Base-by-base conservation (phyloP, 2,797 vertebrate species). In the Ibycter americanus region DNA sequence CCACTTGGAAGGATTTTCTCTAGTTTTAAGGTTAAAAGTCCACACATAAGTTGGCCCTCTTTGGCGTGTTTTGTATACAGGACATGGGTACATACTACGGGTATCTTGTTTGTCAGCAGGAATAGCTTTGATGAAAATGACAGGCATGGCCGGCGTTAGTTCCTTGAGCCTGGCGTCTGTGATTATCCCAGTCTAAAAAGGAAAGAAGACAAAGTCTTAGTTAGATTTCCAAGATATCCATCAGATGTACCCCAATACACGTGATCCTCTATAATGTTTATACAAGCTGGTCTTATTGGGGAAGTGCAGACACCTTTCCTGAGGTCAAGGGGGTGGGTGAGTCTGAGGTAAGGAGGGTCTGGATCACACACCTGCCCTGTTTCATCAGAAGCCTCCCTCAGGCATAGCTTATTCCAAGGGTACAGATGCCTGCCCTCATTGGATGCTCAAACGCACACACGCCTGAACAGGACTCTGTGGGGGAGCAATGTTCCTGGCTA, bases 1-100 rank as follows among this genome's bases (percentile, higher is more conserved):
- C 99, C 99, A 99, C 96, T 99, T 99, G 70, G 99, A 99, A 1
- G 99, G 98, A 8, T 95, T 99, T 36, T 99, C 99, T 97, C 98
- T 99, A 29, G 99, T 99, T 97, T 99, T 99, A 31, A 99, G 98
- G 96, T 99, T 99, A 61, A 99, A 99, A 29, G 99, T 99, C 99
- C 99, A 99, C 10, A 99, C 98, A 0, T 99, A 99, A 3, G 99
- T 99, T 9, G 99, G 99, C 4, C 99, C 99, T 36, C 99, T 98
- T 94, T 99, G 99, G 31, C 98, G 97, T 22, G 99, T 99, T 97
- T 98, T 99, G 96, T 99, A 99, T 34, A 99, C 96, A 0, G 99
- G 99, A 93, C 99, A 99, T 1, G 98, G 98, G 84, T 99, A 99
- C 62, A 98, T 6, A 1, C 97, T 98, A 25, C 97, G 97, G 42